phyloP scores from a whole-genome alignment of 2,113 vertebrate species.

The Rafetus swinhoei region DNA sequence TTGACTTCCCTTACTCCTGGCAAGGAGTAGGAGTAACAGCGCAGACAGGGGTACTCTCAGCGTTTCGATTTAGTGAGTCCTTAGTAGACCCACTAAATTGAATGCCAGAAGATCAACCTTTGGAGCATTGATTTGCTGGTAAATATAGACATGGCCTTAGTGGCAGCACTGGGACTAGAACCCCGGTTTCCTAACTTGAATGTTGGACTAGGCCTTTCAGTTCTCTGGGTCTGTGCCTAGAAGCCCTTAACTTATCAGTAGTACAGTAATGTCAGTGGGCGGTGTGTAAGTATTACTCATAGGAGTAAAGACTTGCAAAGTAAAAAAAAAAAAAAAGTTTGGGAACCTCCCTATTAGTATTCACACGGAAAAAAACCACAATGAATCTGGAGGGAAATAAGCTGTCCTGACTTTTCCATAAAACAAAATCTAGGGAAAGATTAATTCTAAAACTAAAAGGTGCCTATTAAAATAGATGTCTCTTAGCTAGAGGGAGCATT shows the following conservation, averaged over 20 bases:
- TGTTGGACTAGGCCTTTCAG: neutral
- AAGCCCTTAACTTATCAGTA: neutral
- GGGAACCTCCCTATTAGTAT: neutral
- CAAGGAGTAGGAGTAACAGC: no score
- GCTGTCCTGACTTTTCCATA: slow-evolving; percentile 20
- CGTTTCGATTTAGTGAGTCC: no score
- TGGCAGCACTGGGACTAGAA: neutral
- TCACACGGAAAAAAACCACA: neutral
- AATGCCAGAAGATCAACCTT: no score
- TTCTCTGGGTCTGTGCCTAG: neutral
- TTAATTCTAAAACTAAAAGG: slow-evolving; percentile 42
- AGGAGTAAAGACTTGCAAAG: neutral
- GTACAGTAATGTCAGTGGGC: neutral
- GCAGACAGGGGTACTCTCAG: no score
- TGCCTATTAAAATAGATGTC: slow-evolving; percentile 29
- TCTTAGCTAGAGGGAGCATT: slow-evolving; percentile 9
- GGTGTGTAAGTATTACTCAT: neutral
- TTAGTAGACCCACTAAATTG: no score
- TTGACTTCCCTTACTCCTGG: no score
- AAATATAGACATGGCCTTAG: neutral
- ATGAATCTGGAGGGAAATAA: slow-evolving; percentile 29
- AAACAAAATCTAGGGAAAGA: neutral
- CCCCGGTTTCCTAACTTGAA: neutral
- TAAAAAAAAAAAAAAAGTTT: neutral
- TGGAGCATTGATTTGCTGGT: no score